A percentile compares a stretch with the other conserved stretches of the same genome.
Evolutionary conservation across 2,113 vertebrate species (phyloP).

Genomic region (Eublepharis macularius): DNA sequence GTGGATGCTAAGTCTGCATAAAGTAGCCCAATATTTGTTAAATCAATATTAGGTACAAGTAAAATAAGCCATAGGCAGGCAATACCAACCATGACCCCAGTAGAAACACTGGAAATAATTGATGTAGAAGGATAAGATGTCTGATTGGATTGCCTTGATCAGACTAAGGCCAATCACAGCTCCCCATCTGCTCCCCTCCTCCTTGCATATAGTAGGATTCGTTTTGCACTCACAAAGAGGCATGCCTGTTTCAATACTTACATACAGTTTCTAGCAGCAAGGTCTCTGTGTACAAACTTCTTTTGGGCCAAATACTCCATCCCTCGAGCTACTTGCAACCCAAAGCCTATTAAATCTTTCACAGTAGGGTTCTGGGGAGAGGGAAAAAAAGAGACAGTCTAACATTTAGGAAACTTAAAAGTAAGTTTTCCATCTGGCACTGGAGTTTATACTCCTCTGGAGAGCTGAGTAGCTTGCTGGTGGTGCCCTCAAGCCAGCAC

Average conservation of each 20-base stretch:
- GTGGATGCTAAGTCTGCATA: neutral
- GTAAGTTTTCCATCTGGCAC: neutral
- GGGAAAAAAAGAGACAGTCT: neutral
- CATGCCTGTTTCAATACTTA: conserved; percentile 70
- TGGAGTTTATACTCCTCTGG: neutral
- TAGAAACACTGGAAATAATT: neutral
- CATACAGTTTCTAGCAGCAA: conserved; percentile 98
- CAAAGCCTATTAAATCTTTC: conserved; percentile 94
- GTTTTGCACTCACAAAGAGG: neutral
- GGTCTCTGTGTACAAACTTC: conserved; percentile 96
- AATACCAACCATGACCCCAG: neutral
- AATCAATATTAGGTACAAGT: neutral
- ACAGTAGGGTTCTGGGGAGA: conserved; percentile 87
- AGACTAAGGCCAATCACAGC: neutral
- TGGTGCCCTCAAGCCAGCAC: neutral
- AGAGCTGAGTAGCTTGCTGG: neutral
- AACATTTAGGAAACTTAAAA: neutral
- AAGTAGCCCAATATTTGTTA: neutral
- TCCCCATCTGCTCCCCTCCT: neutral
- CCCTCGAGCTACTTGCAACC: conserved; percentile 92
- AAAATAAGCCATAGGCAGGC: neutral
- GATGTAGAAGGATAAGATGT: neutral
- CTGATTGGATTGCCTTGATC: neutral
- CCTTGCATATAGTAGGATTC: neutral
- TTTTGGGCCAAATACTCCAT: conserved; percentile 95